Base-by-base conservation (phyloP, 2,888 invertebrate genomes). In the Drosophila prostipennis region DNA sequence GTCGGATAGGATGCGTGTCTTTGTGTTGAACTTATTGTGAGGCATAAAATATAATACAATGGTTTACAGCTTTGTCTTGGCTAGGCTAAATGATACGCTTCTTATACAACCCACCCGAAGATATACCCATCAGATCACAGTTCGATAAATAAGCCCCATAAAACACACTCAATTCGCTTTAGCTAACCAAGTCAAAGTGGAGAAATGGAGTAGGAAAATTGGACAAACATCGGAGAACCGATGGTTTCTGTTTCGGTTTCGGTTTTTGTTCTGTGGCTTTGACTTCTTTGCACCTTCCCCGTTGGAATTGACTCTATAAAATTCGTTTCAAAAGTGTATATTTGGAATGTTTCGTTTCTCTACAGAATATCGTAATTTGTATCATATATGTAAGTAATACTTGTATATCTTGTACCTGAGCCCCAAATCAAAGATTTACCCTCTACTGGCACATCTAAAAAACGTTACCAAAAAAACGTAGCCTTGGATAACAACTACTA, bases 31-130 rank as follows among this genome's bases (percentile, higher is more conserved):
- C 86, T 85, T 71, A 80, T 48, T 42, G 70, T 82, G 78, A 74
- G 61, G 72, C 63, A 64, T 69, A 87, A 82, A 79, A 69, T 81
- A 82, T 84, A 82, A 84, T 84, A 84, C 81, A 84, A 68, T 74
- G 71, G 53, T 48, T 46, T 64, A 64, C 64, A 64, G 51, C 68
- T 56, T 32, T 67, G 40, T 40, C 56, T 48, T 67, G 65, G 68
- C 55, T 55, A 48, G 69, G 40, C 56, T 56, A 68, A 55, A 68
- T 68, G 29, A 68, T 55, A 46, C 19, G 3, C 36, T 29, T 14
- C 67, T 65, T 14, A 42, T 1, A 40, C 36, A 53, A 34, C 39
- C 51, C 53, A 23, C 26, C 51, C 57, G 46, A 46, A 48, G 36
- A 46, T 56, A 49, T 59, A 45, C 52, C 63, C 70, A 58, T 67